Percentiles rank a stretch among this genome's conserved stretches.
Conservation (phyloP, 2,113 vertebrate species). For the Spermophilus dauricus region DNA sequence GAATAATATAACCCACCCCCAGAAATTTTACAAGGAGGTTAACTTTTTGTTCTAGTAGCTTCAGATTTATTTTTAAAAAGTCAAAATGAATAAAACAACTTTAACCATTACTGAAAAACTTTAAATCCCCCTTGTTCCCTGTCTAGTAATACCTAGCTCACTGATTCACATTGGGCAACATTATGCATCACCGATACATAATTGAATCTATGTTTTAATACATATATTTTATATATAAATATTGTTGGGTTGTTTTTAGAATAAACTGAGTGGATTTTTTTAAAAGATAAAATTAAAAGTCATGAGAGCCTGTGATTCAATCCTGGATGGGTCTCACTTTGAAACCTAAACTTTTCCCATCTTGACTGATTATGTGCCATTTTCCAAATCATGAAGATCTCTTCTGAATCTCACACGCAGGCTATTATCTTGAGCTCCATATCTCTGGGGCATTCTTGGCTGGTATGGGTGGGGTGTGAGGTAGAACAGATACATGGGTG, state of each 20-base stretch:
- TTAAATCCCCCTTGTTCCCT: not conserved
- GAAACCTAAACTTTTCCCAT: not conserved
- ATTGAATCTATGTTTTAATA: not conserved
- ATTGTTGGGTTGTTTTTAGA: not conserved
- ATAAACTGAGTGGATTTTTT: not conserved
- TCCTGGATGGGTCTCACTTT: not conserved
- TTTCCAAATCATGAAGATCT: not conserved
- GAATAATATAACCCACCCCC: not conserved
- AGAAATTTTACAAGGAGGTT: not conserved
- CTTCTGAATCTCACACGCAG: not conserved
- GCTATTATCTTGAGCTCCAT: not conserved
- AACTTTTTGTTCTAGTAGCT: not conserved
- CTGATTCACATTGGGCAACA: not conserved
- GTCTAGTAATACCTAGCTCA: not conserved
- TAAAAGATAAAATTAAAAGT: conserved; percentile 6
- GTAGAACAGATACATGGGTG: not conserved
- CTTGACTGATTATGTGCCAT: not conserved
- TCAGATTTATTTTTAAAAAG: not conserved
- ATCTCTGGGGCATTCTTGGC: not conserved
- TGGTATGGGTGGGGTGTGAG: not conserved
- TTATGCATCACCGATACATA: too few species aligned
- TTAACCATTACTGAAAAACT: not conserved
- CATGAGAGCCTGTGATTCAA: not conserved
- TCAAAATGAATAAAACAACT: not conserved
- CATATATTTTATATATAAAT: not conserved